Conservation (phyloP, 2,797 vertebrate species). For the Acomys russatus region DNA sequence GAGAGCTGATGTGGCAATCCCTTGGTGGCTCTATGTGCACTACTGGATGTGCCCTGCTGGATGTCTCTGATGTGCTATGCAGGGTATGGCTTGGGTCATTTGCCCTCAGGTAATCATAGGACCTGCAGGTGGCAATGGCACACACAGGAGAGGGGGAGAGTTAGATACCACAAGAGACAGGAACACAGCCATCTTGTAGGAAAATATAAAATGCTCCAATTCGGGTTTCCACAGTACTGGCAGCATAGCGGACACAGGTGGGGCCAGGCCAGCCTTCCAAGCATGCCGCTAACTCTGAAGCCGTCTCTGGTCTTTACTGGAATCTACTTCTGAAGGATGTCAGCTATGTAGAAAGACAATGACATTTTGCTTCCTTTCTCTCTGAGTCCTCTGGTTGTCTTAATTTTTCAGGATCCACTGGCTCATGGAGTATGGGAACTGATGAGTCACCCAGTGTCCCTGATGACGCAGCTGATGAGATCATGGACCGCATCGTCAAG, state of each 20-base stretch:
- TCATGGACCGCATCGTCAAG: slow-evolving; percentile 99
- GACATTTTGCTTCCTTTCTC: neutral
- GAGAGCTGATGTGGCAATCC: neutral
- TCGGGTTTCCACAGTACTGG: neutral
- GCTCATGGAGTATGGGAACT: slow-evolving; percentile 92
- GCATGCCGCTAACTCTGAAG: no score
- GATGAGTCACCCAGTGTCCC: slow-evolving; percentile 93
- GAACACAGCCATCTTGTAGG: neutral
- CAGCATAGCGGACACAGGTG: neutral
- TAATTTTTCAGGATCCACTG: slow-evolving; percentile 89
- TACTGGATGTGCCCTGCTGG: no score
- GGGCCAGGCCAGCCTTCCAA: neutral
- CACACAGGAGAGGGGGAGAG: neutral
- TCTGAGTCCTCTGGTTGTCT: slow-evolving; percentile 13
- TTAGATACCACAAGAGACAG: neutral
- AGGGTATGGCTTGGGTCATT: fast-evolving
- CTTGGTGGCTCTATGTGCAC: neutral
- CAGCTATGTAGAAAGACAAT: neutral
- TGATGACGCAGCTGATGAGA: slow-evolving; percentile 97
- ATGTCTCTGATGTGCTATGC: neutral
- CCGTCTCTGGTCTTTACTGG: neutral
- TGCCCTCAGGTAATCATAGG: neutral
- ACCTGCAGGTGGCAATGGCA: neutral
- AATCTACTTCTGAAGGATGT: neutral
- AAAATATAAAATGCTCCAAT: no score